Evolutionary conservation across 1,140 invertebrate species (phyloP).

Genomic region (Nasonia longicornis): DNA sequence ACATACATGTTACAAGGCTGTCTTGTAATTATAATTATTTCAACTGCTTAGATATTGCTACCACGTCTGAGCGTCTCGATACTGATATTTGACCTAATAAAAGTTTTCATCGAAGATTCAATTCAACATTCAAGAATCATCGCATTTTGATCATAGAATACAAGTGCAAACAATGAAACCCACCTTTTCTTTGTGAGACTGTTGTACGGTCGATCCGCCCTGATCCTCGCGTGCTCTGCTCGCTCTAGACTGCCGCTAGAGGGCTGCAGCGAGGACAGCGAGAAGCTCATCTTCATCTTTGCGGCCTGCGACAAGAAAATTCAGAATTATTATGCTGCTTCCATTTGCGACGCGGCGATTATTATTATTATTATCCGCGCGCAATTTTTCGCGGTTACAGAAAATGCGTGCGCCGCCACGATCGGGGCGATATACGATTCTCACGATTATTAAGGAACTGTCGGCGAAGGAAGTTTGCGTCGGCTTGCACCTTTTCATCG

Average conservation of each 20-base stretch:
- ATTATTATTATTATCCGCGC: neutral
- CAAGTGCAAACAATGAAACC: slow-evolving; percentile 2
- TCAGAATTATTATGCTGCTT: neutral
- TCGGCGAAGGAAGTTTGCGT: neutral
- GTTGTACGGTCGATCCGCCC: slow-evolving; percentile 73
- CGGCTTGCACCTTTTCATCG: slow-evolving; percentile 15
- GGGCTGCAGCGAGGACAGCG: slow-evolving; percentile 71
- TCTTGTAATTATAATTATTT: neutral
- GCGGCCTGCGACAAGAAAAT: slow-evolving; percentile 2
- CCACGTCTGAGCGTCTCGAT: neutral
- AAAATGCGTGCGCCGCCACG: neutral
- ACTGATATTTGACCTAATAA: neutral
- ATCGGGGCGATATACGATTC: neutral
- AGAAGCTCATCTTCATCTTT: slow-evolving; percentile 70
- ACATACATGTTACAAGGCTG: neutral
- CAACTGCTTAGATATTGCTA: neutral
- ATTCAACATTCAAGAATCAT: no score
- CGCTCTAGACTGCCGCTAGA: slow-evolving; percentile 69
- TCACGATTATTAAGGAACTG: slow-evolving; percentile 27
- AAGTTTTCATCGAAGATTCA: neutral
- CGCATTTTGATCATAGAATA: no score
- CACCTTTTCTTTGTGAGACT: slow-evolving; percentile 77
- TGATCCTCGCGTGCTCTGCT: slow-evolving; percentile 67
- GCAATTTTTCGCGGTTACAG: slow-evolving; percentile 6
- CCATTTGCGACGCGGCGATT: neutral